phyloP scores from a whole-genome alignment of 2,888 invertebrate genomes.

The Serrognathus titanus region DNA sequence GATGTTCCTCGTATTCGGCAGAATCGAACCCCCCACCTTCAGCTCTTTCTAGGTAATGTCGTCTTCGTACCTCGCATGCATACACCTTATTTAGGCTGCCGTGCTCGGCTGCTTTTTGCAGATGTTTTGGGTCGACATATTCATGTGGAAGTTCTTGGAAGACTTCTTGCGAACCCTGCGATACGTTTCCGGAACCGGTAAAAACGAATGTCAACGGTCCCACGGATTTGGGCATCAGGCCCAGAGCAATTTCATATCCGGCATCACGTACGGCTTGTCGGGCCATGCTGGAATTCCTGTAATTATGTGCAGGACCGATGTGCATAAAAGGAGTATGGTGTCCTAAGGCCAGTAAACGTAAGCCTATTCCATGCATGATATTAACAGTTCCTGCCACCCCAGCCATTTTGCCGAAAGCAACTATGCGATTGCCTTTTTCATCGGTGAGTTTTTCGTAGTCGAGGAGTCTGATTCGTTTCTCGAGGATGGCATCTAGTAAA shows the following conservation, averaged over 20 bases:
- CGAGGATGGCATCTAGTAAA: slow-evolving; percentile 89
- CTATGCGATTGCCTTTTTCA: slow-evolving; percentile 74
- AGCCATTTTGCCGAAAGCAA: slow-evolving; percentile 99
- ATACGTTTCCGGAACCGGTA: slow-evolving; percentile 97
- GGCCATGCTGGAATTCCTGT: slow-evolving; percentile 96
- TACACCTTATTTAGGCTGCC: slow-evolving; percentile 96
- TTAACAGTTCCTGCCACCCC: slow-evolving; percentile 98
- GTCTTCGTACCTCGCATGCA: slow-evolving; percentile 56
- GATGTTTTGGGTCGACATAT: slow-evolving; percentile 92
- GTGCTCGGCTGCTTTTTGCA: slow-evolving; percentile 93
- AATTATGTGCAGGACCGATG: slow-evolving; percentile 97
- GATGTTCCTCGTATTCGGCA: slow-evolving; percentile 84
- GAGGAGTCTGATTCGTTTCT: slow-evolving; percentile 93
- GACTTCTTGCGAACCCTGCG: slow-evolving; percentile 84
- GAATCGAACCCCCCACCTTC: slow-evolving; percentile 90
- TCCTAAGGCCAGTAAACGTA: slow-evolving; percentile 89
- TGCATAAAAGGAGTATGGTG: slow-evolving; percentile 99
- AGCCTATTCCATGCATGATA: slow-evolving; percentile 94
- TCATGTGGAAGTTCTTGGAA: slow-evolving; percentile 97
- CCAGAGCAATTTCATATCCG: slow-evolving; percentile 95
- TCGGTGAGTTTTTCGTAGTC: slow-evolving; percentile 98
- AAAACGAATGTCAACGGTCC: slow-evolving; percentile 98
- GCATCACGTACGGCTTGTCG: slow-evolving; percentile 95
- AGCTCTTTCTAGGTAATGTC: slow-evolving; percentile 89
- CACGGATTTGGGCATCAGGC: slow-evolving; percentile 95